Conservation (phyloP, 2,888 invertebrate genomes). For the Stratiomys singularior region DNA sequence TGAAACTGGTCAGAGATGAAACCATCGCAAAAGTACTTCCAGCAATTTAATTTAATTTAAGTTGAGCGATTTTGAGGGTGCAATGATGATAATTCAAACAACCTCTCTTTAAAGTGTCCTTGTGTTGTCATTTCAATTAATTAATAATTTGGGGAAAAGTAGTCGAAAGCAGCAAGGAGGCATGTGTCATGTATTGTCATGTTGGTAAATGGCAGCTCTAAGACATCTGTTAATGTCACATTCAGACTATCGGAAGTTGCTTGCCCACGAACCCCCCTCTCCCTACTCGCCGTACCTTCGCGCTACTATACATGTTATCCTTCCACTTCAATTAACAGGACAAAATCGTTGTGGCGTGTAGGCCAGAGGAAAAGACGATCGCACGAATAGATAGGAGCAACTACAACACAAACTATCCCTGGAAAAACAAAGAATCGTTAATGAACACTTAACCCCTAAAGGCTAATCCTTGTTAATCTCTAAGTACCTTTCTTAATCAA, state of each 20-base stretch:
- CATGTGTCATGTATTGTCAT: no score
- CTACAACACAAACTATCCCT: constrained; percentile 6
- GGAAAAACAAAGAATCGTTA: constrained; percentile 32
- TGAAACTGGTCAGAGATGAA: no score
- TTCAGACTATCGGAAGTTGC: not conserved
- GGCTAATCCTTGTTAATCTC: constrained; percentile 33
- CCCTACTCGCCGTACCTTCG: no score
- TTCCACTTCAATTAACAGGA: constrained; percentile 26
- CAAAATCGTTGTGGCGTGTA: constrained; percentile 19
- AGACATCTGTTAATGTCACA: constrained; percentile 30
- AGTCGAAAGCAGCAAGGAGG: no score
- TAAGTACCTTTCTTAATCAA: constrained; percentile 39
- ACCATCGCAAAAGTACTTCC: no score
- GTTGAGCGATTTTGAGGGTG: no score
- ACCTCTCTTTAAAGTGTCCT: no score
- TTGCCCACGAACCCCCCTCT: not conserved
- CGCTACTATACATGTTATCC: not conserved
- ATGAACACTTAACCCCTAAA: constrained; percentile 36
- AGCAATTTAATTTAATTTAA: no score
- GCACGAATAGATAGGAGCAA: not conserved
- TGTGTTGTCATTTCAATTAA: no score
- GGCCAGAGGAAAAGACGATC: not conserved
- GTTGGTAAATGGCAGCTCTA: not conserved
- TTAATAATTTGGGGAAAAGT: no score
- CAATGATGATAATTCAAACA: no score